Percentiles rank a stretch among this genome's conserved stretches.
These are phyloP conservation scores for Portevinia maculata DNA, from an alignment of 2,888 invertebrate genomes.

Conservation along the genomic window DNA sequence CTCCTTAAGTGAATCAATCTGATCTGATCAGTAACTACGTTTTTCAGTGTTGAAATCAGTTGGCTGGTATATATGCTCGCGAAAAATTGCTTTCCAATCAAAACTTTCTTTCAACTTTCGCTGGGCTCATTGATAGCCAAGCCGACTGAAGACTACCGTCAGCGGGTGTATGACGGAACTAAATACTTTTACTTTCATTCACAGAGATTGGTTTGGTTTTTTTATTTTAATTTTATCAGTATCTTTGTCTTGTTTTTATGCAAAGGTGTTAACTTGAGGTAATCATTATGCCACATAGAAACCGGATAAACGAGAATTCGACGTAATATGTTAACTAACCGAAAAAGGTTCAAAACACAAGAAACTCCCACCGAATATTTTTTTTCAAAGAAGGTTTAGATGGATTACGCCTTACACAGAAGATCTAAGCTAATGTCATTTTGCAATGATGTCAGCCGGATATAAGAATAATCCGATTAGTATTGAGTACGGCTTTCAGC, in stretches of 20 bases:
- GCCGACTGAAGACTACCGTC: conserved; percentile 29
- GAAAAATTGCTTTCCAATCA: conserved; percentile 62
- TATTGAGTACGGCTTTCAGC: conserved; percentile 14
- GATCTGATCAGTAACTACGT: conserved; percentile 43
- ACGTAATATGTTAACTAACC: conserved; percentile 31
- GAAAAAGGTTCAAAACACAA: conserved; percentile 15
- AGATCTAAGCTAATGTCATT: conserved; percentile 27
- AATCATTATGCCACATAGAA: conserved; percentile 35
- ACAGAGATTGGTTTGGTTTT: conserved; percentile 43
- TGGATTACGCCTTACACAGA: conserved; percentile 23
- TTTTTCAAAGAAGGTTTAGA: conserved; percentile 9
- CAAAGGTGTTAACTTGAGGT: conserved; percentile 32
- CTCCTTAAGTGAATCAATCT: conserved; percentile 37
- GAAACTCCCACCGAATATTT: conserved; percentile 47
- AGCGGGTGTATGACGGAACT: conserved; percentile 43
- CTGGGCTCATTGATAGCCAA: conserved; percentile 45
- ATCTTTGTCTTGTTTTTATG: conserved; percentile 16
- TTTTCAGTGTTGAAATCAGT: conserved; percentile 11
- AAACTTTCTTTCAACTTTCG: conserved; percentile 74
- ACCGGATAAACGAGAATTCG: conserved; percentile 47
- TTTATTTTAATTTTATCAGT: conserved; percentile 13
- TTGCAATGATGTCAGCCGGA: conserved; percentile 61
- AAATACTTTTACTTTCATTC: conserved; percentile 71
- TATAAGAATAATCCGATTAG: conserved; percentile 58
- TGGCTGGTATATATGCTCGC: not conserved